A percentile compares a stretch with the other conserved stretches of the same genome.
phyloP scores from a whole-genome alignment of 1,140 invertebrate genomes.

The Ceratoteleas bidentatus region DNA sequence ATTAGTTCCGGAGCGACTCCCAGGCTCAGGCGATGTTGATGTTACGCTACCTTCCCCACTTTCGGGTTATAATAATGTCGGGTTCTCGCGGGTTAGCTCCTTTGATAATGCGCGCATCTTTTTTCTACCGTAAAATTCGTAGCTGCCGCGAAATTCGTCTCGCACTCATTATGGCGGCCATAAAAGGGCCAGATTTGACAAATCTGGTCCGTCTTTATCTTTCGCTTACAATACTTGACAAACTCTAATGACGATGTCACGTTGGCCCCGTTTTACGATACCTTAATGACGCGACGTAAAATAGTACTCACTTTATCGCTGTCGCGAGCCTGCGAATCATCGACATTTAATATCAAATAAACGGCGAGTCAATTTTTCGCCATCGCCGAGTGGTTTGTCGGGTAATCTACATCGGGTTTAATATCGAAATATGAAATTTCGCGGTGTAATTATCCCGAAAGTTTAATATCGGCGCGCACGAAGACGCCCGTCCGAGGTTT shows the following conservation, averaged over 20 bases:
- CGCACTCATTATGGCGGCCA: conserved; percentile 17
- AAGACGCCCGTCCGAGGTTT: not conserved
- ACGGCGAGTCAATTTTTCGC: conserved; percentile 3
- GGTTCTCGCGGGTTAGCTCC: conserved; percentile 17
- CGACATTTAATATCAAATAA: conserved; percentile 13
- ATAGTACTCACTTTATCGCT: conserved; percentile 26
- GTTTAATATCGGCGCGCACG: conserved; percentile 2
- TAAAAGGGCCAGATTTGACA: conserved; percentile 34
- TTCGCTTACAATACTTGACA: conserved; percentile 33
- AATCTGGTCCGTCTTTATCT: conserved; percentile 25
- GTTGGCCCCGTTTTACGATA: conserved; percentile 28
- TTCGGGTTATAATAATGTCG: conserved; percentile 49
- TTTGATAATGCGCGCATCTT: conserved; percentile 29
- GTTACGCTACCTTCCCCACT: conserved; percentile 36
- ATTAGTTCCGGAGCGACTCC: conserved; percentile 58
- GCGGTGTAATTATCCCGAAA: conserved; percentile 2
- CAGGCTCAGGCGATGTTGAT: conserved; percentile 42
- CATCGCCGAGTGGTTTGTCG: not conserved
- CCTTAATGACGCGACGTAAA: conserved; percentile 25
- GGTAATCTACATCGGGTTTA: not conserved
- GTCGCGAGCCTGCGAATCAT: not conserved
- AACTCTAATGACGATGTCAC: conserved; percentile 31
- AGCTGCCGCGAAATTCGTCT: conserved; percentile 31
- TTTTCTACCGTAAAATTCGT: too few species aligned
- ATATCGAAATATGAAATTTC: conserved; percentile 12